Percentiles rank a stretch among this genome's conserved stretches.
phyloP scores from a whole-genome alignment of 1,140 invertebrate genomes.

The Aphis craccivora region DNA sequence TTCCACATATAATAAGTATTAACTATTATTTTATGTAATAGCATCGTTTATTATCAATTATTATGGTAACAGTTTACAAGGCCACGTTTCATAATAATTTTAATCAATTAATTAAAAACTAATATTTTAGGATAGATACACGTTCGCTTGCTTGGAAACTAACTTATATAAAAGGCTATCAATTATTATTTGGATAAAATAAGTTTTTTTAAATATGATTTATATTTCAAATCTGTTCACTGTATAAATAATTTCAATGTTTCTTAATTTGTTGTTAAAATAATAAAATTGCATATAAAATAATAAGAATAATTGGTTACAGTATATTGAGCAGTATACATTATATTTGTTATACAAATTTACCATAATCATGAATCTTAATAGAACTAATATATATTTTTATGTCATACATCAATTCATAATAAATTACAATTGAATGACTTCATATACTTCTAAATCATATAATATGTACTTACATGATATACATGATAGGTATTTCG shows the following conservation, averaged over 20 bases:
- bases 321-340: not conserved
- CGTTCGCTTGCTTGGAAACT: not conserved
- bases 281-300: not conserved
- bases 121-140: not conserved
- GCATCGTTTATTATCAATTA: not conserved
- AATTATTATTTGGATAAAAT: slow-evolving; percentile 1
- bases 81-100: not conserved
- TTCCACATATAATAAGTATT: not conserved
- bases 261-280: not conserved
- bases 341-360: too few relatives aligned
- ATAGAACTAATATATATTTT: not conserved
- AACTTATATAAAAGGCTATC: not conserved
- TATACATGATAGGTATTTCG: not conserved
- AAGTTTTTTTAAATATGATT: not conserved
- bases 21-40: not conserved
- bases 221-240: not conserved
- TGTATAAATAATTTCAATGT: not conserved
- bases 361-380: too few relatives aligned
- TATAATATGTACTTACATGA: not conserved
- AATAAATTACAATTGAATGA: not conserved
- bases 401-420: not conserved
- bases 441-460: not conserved
- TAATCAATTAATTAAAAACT: not conserved
- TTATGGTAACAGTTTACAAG: not conserved
- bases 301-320: not conserved